A percentile compares a stretch with the other conserved stretches of the same genome.
Conservation (phyloP, 2,113 vertebrate genomes). For the Cebus imitator region DNA sequence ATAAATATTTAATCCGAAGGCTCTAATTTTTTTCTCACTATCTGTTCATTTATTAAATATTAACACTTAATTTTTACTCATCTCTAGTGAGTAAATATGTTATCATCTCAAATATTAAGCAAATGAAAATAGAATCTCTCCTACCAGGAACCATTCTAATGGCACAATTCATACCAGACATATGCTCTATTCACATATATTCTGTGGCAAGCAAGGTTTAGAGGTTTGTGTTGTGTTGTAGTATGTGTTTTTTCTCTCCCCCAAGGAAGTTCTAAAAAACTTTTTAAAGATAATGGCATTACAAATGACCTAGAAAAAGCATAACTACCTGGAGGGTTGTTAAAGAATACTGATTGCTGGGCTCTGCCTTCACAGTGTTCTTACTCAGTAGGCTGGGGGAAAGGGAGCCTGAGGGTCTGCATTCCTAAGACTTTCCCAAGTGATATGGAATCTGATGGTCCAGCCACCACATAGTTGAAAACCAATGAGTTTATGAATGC, state of each 20-base stretch:
- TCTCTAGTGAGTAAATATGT: not conserved
- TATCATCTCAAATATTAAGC: not conserved
- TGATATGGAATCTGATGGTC: not conserved
- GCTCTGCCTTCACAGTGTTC: not conserved
- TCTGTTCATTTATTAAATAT: not conserved
- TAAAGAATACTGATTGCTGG: not conserved
- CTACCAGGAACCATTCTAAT: not conserved
- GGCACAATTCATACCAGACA: not conserved
- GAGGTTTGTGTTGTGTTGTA: not conserved
- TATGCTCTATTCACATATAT: not conserved
- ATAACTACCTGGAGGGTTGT: not conserved
- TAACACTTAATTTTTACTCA: not conserved
- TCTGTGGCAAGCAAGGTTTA: not conserved
- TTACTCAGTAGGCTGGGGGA: not conserved
- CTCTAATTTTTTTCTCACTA: slow-evolving; percentile 16
- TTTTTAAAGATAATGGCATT: not conserved
- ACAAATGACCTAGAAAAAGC: not conserved
- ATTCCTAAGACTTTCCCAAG: not conserved
- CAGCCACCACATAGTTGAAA: not conserved
- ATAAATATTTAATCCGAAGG: slow-evolving; percentile 41
- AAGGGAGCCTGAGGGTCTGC: not conserved
- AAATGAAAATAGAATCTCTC: slow-evolving; percentile 34
- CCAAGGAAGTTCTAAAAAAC: not conserved
- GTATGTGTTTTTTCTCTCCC: not conserved
- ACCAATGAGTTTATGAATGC: not conserved